These are phyloP conservation scores for Neoarius graeffei DNA, from an alignment of 2,113 vertebrate genomes.

Conservation along the genomic window DNA sequence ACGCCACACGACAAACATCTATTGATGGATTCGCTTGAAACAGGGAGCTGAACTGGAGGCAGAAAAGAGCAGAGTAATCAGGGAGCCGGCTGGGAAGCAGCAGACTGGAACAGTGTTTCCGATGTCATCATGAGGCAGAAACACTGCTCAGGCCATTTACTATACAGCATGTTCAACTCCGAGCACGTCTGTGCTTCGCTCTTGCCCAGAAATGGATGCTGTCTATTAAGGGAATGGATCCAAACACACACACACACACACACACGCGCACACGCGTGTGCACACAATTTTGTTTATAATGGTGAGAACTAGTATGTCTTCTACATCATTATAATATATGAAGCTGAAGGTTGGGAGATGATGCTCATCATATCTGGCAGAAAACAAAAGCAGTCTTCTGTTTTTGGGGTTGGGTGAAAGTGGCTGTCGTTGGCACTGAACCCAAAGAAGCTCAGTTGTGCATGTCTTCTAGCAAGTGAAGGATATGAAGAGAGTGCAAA, in stretches of 20 bases:
- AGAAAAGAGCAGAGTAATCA: constrained; percentile 11
- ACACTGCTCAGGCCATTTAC: constrained; percentile 25
- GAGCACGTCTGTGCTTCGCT: background rate
- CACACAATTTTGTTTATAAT: background rate
- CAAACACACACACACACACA: background rate
- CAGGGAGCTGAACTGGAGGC: background rate
- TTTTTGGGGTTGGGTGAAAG: background rate
- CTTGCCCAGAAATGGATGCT: constrained; percentile 24
- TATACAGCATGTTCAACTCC: constrained; percentile 21
- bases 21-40: background rate
- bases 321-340: background rate
- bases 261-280: background rate
- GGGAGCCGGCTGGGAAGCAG: constrained; percentile 26
- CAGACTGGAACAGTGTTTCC: constrained; percentile 34
- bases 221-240: background rate
- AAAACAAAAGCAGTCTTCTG: background rate
- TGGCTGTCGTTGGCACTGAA: constrained; percentile 3
- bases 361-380: background rate
- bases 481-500: constrained; percentile 16
- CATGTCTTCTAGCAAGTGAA: constrained; percentile 8
- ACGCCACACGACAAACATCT: background rate
- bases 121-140: constrained; percentile 35
- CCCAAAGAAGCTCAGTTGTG: constrained; percentile 7
- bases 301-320: background rate
- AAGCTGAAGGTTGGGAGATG: background rate